A percentile compares a stretch with the other conserved stretches of the same genome.
Evolutionary conservation across 2,797 vertebrate species (phyloP).

Genomic region (Apogon talboti): DNA sequence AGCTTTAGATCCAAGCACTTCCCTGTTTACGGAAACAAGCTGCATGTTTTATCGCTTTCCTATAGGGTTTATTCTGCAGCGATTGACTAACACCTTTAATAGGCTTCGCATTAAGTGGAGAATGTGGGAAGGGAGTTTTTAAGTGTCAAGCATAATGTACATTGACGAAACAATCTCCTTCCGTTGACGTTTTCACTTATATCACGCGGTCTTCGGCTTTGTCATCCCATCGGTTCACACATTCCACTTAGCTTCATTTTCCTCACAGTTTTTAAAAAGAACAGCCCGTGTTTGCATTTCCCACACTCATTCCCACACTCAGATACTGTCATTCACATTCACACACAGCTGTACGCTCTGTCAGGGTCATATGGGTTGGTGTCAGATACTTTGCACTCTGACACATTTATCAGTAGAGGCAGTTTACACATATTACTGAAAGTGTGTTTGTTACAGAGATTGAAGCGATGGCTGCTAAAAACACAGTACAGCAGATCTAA

Average conservation of each 20-base stretch:
- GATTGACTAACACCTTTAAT: constrained; percentile 21
- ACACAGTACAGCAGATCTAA: background rate
- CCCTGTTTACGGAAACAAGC: constrained; percentile 42
- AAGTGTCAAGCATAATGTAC: constrained; percentile 2
- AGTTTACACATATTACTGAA: background rate
- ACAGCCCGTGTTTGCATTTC: no score
- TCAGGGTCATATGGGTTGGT: constrained; percentile 8
- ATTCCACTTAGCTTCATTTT: constrained; percentile 1
- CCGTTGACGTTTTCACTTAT: no score
- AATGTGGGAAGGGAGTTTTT: constrained; percentile 2
- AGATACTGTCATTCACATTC: background rate
- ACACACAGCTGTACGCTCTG: background rate
- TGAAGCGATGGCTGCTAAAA: background rate
- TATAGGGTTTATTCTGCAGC: constrained; percentile 23
- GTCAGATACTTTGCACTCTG: no score
- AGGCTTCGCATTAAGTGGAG: constrained; percentile 7
- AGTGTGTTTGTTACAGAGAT: constrained; percentile 3
- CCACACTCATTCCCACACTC: constrained; percentile 17
- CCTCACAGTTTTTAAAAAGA: background rate
- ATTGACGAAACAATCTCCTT: no score
- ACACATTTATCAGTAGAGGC: background rate
- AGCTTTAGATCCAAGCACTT: constrained; percentile 35
- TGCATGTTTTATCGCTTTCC: constrained; percentile 52
- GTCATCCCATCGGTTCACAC: background rate
- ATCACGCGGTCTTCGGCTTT: background rate